Evolutionary conservation across 2,888 invertebrate genomes (phyloP), one percentile per base, ranked within the genome.

Genomic region (Drosophila kambysellisi): DNA sequence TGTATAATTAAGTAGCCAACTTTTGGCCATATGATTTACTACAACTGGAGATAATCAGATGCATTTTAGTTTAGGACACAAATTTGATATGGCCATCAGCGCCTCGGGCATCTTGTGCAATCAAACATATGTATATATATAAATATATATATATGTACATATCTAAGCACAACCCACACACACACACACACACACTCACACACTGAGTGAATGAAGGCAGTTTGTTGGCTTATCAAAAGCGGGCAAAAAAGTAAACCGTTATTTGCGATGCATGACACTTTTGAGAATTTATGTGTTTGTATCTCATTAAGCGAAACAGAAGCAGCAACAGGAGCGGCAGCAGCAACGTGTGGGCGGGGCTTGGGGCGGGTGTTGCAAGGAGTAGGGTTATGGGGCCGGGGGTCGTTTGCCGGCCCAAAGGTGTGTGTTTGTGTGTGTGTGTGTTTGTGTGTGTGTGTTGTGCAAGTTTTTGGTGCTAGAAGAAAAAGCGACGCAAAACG

Each of bases 251-350:
- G 76, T 75, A 70, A 77, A 84, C 73, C 87, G 91, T 87, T 89
- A 88, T 89, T 87, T 91, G 84, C 88, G 89, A 89, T 85, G 88
- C 88, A 87, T 92, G 92, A 92, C 92, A 92, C 91, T 91, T 92
- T 91, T 89, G 81, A 89, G 81, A 92, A 92, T 92, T 92, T 92
- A 92, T 92, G 92, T 92, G 91, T 91, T 92, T 92, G 91, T 92
- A 91, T 92, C 92, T 92, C 92, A 92, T 92, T 92, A 92, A 84
- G 88, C 83, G 84, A 81, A 71, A 69, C 74, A 73, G 58, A 48
- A 62, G 69, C 56, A 25, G 46, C 39, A 25, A 50, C 29, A 39
- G 51, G 12, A 20, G 30, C 4, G 46, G 25, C 33, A 12, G n/a
- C 7, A 51, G 30, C 33, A 30, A 9, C 30, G 17, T 29, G 17